Base-by-base conservation (phyloP, 2,888 invertebrate species). In the Ichneumon xanthorius region DNA sequence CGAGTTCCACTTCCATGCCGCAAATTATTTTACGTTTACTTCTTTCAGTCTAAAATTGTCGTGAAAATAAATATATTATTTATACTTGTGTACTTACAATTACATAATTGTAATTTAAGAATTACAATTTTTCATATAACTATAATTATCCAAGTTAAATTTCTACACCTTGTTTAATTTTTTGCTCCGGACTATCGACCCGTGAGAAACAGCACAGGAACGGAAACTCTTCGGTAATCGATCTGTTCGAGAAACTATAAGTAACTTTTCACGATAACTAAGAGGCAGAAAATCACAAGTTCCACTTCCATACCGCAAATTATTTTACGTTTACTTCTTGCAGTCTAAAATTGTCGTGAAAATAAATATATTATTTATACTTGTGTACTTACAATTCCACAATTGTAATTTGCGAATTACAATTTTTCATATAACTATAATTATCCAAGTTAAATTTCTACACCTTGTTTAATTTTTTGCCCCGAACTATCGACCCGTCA, bases 201-300 rank as follows among this genome's bases (percentile, higher is more conserved):
- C 71, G 71, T 82, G 85, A 75, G 63, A 84, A 65, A 75, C 79
- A 6, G 11, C 55, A 61, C 30, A 70, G 4, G 40, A 85, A 63
- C 50, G 75, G 55, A 82, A 82, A 85, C 67, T 53, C 68, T 79
- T 70, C 45, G 53, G 58, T 68, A 78, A 82, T 22, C 22, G 22
- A 22, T 2, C 26, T 26, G 2, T 26, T 26, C 26, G 26, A 26
- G 26, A 26, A 2, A 26, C 26, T 26, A 26, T 26, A 26, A 40
- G 53, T 53, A 16, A 53, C 40, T 45, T 16, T 2, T 16, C 0
- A 0, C 14, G 26, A 61, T 55, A 33, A 11, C 9, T n/a, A 45
- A 70, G 58, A 11, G 58, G 11, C 2, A 67, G 67, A 50, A 67
- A 73, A 30, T 50, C 37, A 78, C 72, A 72, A n/a, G 19, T 45